These are phyloP conservation scores for Teleopsis dalmanni DNA, from an alignment of 1,140 invertebrate species.

Conservation along the genomic window DNA sequence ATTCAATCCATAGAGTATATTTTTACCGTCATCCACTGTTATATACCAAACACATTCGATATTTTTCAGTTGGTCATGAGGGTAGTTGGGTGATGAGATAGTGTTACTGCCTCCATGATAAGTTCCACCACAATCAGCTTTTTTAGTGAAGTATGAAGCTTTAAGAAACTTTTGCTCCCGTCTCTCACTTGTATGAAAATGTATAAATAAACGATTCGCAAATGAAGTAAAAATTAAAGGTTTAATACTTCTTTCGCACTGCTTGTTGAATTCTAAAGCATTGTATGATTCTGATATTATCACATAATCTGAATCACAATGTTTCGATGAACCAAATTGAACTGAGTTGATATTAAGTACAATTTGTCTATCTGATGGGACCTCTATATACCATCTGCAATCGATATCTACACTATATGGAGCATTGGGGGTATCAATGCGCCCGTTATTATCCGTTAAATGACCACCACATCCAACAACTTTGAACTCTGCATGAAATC, in stretches of 20 bases:
- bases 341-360: slow-evolving; percentile 48
- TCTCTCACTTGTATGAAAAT: slow-evolving; percentile 57
- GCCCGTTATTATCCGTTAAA: slow-evolving; percentile 9
- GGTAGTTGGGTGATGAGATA: slow-evolving; percentile 75
- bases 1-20: too few species aligned
- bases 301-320: too few species aligned
- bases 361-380: slow-evolving; percentile 54
- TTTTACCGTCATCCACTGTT: slow-evolving; percentile 45
- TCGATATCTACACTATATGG: slow-evolving; percentile 59
- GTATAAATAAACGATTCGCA: slow-evolving; percentile 63
- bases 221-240: slow-evolving; percentile 51
- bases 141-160: slow-evolving; percentile 25
- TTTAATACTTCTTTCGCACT: slow-evolving; percentile 20
- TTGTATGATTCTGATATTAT: too few species aligned
- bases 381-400: slow-evolving; percentile 66
- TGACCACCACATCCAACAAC: slow-evolving; percentile 42
- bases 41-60: slow-evolving; percentile 75
- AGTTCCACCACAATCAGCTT: slow-evolving; percentile 62
- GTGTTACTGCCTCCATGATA: slow-evolving; percentile 55
- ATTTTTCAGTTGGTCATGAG: slow-evolving; percentile 57
- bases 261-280: too few species aligned
- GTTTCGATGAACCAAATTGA: too few species aligned
- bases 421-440: slow-evolving; percentile 26
- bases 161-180: slow-evolving; percentile 58
- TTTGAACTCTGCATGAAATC: slow-evolving; percentile 48